These are phyloP conservation scores for Zoroaster sp. DNA, from an alignment of 53 echinoderm and acorn worm species.

Conservation along the genomic window DNA sequence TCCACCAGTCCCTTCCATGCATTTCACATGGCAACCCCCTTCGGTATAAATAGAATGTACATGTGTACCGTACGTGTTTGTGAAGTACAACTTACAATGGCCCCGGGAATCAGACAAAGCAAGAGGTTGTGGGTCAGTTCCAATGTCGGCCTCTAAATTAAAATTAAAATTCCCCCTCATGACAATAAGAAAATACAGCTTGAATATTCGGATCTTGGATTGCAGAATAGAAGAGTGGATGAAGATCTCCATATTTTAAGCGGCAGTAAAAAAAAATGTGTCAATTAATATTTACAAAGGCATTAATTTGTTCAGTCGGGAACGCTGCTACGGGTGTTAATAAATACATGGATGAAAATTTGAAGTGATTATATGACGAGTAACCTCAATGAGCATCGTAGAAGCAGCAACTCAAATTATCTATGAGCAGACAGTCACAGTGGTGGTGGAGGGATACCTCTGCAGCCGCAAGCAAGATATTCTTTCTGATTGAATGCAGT, in stretches of 20 bases:
- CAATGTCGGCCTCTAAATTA: neutral
- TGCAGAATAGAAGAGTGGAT: neutral
- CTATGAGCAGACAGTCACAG: neutral
- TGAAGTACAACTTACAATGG: neutral
- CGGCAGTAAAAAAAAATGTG: neutral
- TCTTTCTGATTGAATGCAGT: slow-evolving; percentile 44
- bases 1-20: neutral
- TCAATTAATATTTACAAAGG: neutral
- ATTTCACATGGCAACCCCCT: neutral
- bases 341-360: neutral
- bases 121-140: neutral
- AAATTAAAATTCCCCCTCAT: neutral
- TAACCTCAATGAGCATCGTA: neutral
- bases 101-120: neutral
- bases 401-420: slow-evolving; percentile 9
- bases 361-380: neutral
- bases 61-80: neutral
- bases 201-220: neutral
- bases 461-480: slow-evolving; percentile 7
- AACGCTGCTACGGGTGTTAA: neutral
- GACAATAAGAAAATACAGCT: neutral
- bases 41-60: neutral
- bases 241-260: neutral
- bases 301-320: neutral
- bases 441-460: neutral